Percentiles rank a stretch among this genome's conserved stretches.
phyloP scores from a whole-genome alignment of 2,797 vertebrate genomes.

The Adelosebastes latens region DNA sequence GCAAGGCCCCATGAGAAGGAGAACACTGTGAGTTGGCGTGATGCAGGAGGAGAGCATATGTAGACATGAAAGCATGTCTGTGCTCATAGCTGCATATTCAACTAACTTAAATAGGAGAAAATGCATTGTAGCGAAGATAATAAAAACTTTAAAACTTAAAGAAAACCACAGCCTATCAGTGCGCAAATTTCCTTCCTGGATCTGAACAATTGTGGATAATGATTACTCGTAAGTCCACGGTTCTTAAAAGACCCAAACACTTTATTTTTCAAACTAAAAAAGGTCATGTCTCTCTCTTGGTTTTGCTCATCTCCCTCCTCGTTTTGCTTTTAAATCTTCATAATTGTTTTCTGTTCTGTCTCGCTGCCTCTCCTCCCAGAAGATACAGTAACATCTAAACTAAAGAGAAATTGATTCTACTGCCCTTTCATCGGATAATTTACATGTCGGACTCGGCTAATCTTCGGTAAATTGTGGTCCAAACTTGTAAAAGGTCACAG shows the following conservation, averaged over 20 bases:
- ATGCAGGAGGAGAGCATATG: not conserved
- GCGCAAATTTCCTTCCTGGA: not conserved
- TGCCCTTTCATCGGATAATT: conserved; percentile 78
- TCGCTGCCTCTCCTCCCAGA: conserved; percentile 28
- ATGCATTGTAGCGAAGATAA: not conserved
- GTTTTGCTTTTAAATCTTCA: conserved; percentile 40
- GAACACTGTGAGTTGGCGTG: not conserved
- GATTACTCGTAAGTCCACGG: conserved; percentile 1
- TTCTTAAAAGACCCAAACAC: conserved; percentile 12
- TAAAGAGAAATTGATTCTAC: conserved; percentile 71
- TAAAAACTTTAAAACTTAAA: not conserved
- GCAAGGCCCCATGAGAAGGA: not conserved
- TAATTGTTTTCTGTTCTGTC: conserved; percentile 64
- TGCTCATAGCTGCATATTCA: not conserved
- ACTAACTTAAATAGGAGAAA: not conserved
- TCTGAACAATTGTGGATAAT: conserved; percentile 1
- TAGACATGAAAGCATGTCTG: not conserved
- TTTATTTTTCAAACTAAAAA: conserved; percentile 55
- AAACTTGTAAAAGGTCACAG: conserved; percentile 78
- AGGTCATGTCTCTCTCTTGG: conserved; percentile 33
- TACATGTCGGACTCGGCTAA: conserved; percentile 75
- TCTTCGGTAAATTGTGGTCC: conserved; percentile 73
- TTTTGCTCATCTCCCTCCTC: conserved; percentile 7
- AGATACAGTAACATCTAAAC: conserved; percentile 51
- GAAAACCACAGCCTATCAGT: not conserved